A percentile compares a stretch with the other conserved stretches of the same genome.
These are phyloP conservation scores for Archaeoteleia sp. DNA, from an alignment of 2,888 invertebrate species.

Conservation along the genomic window DNA sequence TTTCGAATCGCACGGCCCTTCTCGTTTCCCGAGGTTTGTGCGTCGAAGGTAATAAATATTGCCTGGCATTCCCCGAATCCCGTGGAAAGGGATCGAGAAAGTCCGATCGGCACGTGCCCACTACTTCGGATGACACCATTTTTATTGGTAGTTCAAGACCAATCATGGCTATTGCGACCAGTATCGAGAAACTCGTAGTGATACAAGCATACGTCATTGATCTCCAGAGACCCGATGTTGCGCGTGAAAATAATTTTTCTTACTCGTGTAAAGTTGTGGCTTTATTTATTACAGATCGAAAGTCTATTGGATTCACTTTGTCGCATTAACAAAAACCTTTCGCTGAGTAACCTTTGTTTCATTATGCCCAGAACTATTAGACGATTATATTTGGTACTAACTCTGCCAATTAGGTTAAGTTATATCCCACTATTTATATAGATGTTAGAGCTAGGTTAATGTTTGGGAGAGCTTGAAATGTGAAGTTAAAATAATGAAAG, in stretches of 20 bases:
- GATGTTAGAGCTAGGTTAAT: too few species aligned
- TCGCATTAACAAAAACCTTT: background rate
- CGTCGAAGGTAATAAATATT: constrained; percentile 67
- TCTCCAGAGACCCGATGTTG: constrained; percentile 36
- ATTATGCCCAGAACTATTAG: too few species aligned
- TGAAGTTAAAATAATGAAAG: background rate
- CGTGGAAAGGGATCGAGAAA: constrained; percentile 20
- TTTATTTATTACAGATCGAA: constrained; percentile 21
- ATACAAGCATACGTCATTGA: constrained; percentile 11
- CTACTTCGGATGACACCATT: constrained; percentile 66
- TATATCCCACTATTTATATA: too few species aligned
- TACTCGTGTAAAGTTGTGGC: background rate
- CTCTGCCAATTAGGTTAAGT: too few species aligned
- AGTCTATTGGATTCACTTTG: background rate
- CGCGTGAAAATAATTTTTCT: constrained; percentile 27
- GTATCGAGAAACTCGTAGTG: constrained; percentile 31
- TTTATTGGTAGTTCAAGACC: constrained; percentile 68
- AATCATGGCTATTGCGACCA: constrained; percentile 61
- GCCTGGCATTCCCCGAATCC: constrained; percentile 50
- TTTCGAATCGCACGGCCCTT: constrained; percentile 1
- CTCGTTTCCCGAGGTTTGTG: background rate
- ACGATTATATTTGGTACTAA: too few species aligned
- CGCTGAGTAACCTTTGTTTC: too few species aligned
- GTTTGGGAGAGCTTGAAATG: background rate
- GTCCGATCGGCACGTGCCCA: constrained; percentile 60